Conservation (phyloP, 2,888 invertebrate species). For the Heliconius ismenius region DNA sequence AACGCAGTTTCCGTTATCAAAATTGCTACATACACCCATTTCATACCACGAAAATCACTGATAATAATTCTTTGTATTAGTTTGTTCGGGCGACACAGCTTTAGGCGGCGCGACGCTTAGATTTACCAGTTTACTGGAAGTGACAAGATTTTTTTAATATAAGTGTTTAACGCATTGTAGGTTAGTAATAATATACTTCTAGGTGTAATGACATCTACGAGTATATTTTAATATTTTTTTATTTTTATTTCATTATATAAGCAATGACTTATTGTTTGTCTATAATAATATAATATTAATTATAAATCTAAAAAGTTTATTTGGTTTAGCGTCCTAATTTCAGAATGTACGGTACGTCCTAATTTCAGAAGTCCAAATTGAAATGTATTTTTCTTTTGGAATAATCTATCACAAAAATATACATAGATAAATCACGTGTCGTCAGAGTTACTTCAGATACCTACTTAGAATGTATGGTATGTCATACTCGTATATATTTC, state of each 20-base stretch:
- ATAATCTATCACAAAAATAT: too few relatives aligned
- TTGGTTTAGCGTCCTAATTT: background rate
- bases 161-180: too few relatives aligned
- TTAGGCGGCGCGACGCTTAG: slow-evolving; percentile 33
- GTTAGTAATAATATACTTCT: too few relatives aligned
- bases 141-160: background rate
- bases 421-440: too few relatives aligned
- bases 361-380: background rate
- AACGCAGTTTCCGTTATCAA: slow-evolving; percentile 35
- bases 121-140: slow-evolving; percentile 33
- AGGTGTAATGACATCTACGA: too few relatives aligned
- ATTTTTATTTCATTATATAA: too few relatives aligned
- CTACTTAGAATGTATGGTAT: too few relatives aligned
- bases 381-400: background rate
- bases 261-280: background rate
- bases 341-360: background rate
- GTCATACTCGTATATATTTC: too few relatives aligned
- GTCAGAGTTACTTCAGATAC: too few relatives aligned
- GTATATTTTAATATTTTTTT: too few relatives aligned
- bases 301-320: background rate
- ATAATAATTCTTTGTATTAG: slow-evolving; percentile 72
- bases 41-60: slow-evolving; percentile 63
- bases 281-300: background rate
- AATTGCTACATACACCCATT: slow-evolving; percentile 53
- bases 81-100: slow-evolving; percentile 68